These are phyloP conservation scores for Cinclus mexicanus DNA, from an alignment of 2,113 vertebrate genomes.

Conservation along the genomic window DNA sequence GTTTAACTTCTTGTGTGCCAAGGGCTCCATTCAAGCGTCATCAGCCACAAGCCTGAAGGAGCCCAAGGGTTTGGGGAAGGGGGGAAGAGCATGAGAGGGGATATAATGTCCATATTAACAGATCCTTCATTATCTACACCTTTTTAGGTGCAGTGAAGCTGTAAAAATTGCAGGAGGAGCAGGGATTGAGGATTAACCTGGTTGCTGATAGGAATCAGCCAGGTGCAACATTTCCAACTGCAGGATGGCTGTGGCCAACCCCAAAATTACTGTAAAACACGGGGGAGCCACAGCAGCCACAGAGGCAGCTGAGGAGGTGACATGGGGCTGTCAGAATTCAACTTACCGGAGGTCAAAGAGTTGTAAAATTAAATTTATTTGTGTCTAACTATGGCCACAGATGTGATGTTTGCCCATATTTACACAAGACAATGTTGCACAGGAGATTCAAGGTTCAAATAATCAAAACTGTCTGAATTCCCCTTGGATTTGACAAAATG, in stretches of 20 bases:
- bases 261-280: accelerated
- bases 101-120: accelerated
- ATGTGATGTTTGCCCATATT: background rate
- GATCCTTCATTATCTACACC: background rate
- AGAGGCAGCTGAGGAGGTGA: background rate
- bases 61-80: background rate
- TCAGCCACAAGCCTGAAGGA: background rate
- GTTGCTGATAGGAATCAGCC: background rate
- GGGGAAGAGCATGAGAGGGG: background rate
- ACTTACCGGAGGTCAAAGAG: background rate
- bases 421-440: background rate
- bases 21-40: background rate
- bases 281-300: background rate
- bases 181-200: background rate
- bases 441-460: background rate
- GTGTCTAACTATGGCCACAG: accelerated
- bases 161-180: background rate
- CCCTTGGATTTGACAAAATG: background rate
- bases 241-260: accelerated
- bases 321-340: background rate
- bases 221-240: background rate
- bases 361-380: background rate
- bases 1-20: background rate
- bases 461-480: background rate
- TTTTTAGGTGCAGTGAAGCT: background rate